phyloP scores from a whole-genome alignment of 2,888 invertebrate genomes.

The Zelleria hepariella region DNA sequence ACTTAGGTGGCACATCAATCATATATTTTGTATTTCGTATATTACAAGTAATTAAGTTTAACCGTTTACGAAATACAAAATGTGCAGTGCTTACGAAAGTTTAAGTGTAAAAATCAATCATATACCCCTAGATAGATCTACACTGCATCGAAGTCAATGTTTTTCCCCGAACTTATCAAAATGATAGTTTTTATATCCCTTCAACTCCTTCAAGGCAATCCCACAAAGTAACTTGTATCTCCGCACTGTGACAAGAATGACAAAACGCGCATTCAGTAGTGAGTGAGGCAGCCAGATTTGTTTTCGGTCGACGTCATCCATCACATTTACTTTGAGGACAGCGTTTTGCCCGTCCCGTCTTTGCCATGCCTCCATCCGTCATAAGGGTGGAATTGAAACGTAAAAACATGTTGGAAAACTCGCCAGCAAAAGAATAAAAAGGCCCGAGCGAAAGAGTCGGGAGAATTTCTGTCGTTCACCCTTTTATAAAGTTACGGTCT shows the following conservation, averaged over 20 bases:
- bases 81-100: too few species aligned
- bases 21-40: too few species aligned
- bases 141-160: not conserved
- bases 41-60: too few species aligned
- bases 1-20: too few species aligned
- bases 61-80: too few species aligned
- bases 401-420: not conserved
- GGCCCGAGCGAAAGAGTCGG: not conserved
- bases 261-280: not conserved
- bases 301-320: not conserved
- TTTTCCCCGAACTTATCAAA: not conserved
- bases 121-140: too few species aligned
- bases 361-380: not conserved
- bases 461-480: not conserved
- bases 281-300: not conserved
- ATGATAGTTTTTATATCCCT: too few species aligned
- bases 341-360: not conserved
- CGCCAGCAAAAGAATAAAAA: not conserved
- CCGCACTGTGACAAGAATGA: not conserved
- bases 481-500: not conserved
- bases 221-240: not conserved
- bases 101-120: too few species aligned
- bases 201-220: not conserved
- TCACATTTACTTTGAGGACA: not conserved
- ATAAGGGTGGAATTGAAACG: not conserved